Percentiles rank a stretch among this genome's conserved stretches.
These are phyloP conservation scores for Thunnus maccoyii DNA, from an alignment of 2,113 vertebrate genomes.

Conservation along the genomic window DNA sequence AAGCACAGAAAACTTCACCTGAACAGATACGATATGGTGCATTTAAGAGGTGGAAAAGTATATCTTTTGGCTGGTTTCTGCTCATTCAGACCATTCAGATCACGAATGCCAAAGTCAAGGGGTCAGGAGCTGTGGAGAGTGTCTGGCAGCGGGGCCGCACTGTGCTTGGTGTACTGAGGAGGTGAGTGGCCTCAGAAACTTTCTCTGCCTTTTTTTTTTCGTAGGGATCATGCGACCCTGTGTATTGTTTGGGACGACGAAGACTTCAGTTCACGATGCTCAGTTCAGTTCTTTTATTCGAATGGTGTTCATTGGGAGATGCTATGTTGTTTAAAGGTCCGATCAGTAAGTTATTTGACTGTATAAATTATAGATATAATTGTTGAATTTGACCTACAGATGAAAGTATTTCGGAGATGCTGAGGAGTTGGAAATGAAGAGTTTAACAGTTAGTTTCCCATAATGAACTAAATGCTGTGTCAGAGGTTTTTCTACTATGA, in stretches of 20 bases:
- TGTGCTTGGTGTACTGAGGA: slow-evolving; percentile 42
- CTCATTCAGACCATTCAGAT: slow-evolving; percentile 39
- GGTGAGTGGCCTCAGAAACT: slow-evolving; percentile 44
- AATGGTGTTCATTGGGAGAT: not conserved
- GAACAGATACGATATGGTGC: not conserved
- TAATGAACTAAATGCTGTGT: not conserved
- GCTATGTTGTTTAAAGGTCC: not conserved
- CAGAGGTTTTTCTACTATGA: not conserved
- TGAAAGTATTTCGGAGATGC: not conserved
- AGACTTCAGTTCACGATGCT: not conserved
- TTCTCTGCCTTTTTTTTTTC: slow-evolving; percentile 1
- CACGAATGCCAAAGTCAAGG: slow-evolving; percentile 42
- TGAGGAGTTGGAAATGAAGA: no score
- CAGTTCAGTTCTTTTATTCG: not conserved
- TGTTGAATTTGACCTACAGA: not conserved
- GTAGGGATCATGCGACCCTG: not conserved
- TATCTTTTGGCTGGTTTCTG: slow-evolving; percentile 8
- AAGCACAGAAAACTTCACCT: not conserved
- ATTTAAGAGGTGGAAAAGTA: not conserved
- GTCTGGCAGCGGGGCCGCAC: slow-evolving; percentile 28
- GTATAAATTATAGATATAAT: no score
- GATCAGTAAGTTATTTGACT: not conserved
- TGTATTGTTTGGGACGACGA: not conserved
- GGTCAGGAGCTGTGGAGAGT: slow-evolving; percentile 46
- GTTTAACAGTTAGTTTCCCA: not conserved